These are phyloP conservation scores for Corynorhinus townsendii DNA, from an alignment of 2,113 vertebrate species.

Conservation along the genomic window DNA sequence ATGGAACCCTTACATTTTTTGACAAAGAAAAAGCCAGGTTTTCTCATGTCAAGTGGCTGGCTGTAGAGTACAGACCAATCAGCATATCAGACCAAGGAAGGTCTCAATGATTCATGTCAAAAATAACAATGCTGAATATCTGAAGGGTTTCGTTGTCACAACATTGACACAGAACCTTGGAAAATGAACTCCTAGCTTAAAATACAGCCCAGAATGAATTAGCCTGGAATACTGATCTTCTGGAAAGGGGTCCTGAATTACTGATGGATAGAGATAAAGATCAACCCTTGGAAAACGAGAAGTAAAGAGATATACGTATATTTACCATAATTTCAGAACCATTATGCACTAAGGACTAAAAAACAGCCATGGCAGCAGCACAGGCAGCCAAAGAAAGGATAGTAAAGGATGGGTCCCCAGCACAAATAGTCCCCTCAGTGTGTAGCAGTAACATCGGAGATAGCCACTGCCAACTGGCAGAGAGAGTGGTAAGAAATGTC, in stretches of 20 bases:
- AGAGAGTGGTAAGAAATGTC: not conserved
- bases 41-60: not conserved
- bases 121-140: not conserved
- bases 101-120: not conserved
- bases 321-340: not conserved
- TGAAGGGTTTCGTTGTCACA: not conserved
- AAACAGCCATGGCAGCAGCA: not conserved
- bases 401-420: not conserved
- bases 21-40: not conserved
- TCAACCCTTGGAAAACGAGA: not conserved
- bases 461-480: not conserved
- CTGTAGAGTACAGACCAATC: not conserved
- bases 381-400: not conserved
- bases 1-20: not conserved
- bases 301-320: not conserved
- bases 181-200: not conserved
- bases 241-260: not conserved
- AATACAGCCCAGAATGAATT: not conserved
- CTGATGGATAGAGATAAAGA: not conserved
- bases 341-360: not conserved
- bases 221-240: not conserved
- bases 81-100: not conserved
- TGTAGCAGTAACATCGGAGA: not conserved
- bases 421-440: not conserved
- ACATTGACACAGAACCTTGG: not conserved